Evolutionary conservation across 2,888 invertebrate genomes (phyloP).

Genomic region (Serrognathus titanus): DNA sequence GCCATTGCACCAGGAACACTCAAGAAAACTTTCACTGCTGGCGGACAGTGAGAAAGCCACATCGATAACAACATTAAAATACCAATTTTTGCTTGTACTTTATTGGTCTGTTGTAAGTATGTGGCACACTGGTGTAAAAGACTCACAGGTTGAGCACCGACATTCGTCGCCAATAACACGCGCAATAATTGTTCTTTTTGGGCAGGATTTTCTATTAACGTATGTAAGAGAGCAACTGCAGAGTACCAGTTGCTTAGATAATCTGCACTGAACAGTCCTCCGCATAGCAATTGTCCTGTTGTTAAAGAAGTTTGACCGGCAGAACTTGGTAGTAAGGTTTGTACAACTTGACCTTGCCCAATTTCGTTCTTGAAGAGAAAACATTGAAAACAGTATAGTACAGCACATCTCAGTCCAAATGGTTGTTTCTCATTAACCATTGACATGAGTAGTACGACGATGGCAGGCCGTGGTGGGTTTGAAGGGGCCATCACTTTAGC

Average conservation of each 20-base stretch:
- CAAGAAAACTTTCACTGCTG: constrained; percentile 81
- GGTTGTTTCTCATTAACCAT: constrained; percentile 99
- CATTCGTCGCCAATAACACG: constrained; percentile 83
- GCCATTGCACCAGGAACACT: constrained; percentile 72
- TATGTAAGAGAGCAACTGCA: constrained; percentile 85
- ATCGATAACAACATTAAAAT: constrained; percentile 85
- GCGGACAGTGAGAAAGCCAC: constrained; percentile 83
- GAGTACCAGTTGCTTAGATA: constrained; percentile 94
- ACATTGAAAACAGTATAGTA: constrained; percentile 96
- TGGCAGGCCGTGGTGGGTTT: constrained; percentile 88
- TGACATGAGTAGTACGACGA: constrained; percentile 93
- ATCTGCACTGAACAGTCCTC: constrained; percentile 86
- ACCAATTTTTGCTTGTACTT: constrained; percentile 81
- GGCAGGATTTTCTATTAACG: constrained; percentile 77
- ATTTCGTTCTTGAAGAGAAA: constrained; percentile 90
- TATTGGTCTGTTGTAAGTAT: constrained; percentile 77
- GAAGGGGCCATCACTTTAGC: constrained; percentile 89
- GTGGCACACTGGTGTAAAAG: constrained; percentile 85
- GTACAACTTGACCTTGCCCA: constrained; percentile 83
- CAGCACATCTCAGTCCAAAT: constrained; percentile 82
- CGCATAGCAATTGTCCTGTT: constrained; percentile 87
- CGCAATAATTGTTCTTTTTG: constrained; percentile 88
- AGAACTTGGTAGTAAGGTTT: constrained; percentile 86
- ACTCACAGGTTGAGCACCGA: constrained; percentile 81
- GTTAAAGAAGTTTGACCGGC: constrained; percentile 66